These are phyloP conservation scores for Psephotus haematonotus DNA, from an alignment of 2,113 vertebrate species.

Conservation along the genomic window DNA sequence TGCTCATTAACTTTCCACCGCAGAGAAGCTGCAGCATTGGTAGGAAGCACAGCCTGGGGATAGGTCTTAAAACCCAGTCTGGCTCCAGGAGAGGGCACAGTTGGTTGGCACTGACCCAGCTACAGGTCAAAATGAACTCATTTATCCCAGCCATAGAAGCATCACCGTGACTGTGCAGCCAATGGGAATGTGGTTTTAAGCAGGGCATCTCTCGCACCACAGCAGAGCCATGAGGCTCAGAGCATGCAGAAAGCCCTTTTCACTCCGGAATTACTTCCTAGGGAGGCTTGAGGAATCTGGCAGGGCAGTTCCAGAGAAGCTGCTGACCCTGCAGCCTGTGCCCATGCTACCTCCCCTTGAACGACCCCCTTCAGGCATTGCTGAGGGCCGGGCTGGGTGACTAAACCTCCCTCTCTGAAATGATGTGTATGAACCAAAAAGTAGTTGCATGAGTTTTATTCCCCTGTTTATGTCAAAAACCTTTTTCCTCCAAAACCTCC, in stretches of 20 bases:
- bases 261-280: not conserved
- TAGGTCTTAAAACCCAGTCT: not conserved
- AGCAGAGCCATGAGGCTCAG: not conserved
- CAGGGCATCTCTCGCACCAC: rapidly evolving
- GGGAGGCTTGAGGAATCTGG: not conserved
- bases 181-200: not conserved
- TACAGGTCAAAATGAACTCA: not conserved
- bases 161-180: not conserved
- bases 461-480: not conserved
- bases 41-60: not conserved
- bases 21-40: not conserved
- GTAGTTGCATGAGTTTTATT: not conserved
- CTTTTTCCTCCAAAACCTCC: not conserved
- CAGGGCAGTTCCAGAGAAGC: not conserved
- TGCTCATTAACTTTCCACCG: rapidly evolving
- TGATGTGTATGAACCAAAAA: not conserved
- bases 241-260: not conserved
- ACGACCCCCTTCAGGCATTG: not conserved
- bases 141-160: not conserved
- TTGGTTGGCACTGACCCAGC: not conserved
- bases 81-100: not conserved
- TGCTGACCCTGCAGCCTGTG: not conserved
- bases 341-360: not conserved
- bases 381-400: not conserved
- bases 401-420: not conserved